Base-by-base conservation (phyloP, 2,113 vertebrate species). In the Serilophus lunatus region DNA sequence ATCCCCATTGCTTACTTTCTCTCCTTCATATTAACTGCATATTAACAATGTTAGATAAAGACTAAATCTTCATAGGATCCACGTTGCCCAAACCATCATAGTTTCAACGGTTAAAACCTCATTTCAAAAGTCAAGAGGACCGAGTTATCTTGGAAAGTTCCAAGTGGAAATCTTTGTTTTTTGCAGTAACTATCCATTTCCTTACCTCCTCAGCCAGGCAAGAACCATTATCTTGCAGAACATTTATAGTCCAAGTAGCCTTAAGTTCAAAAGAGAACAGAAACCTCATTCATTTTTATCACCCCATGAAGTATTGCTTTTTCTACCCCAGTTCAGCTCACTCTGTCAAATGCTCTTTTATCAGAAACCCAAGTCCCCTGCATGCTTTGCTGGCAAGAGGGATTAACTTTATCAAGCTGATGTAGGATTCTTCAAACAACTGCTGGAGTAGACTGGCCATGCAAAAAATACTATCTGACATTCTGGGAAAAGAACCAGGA, bases 221-320 rank as follows among this genome's bases (percentile, higher is more conserved):
- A 38, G 10, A 23, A 63, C 78, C 12, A 53, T 3, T 36, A 2
- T 49, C n/a, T 53, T 64, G 19, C 25, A 65, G 84, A 56, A 64
- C 1, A 0, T 33, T 71, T 64, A 42, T 22, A 47, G 13, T 49
- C 22, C 2, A 1, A 42, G 28, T 8, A 82, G 44, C 22, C 38
- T 64, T 56, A 57, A 70, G 9, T n/a, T 25, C 25, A 59, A 40
- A 23, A 45, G 23, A 45, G 24, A 85, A n/a, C 29, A 16, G 64
- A 90, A 23, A 90, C 13, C 10, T 40, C 17, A 16, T 63, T 70
- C 16, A 22, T 49, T 74, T 49, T 72, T 86, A 18, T 38, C 29
- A 74, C 9, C 6, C 33, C 19, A 13, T 8, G 36, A 16, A 17
- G 5, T n/a, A 53, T 40, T 44, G 14, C 2, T 63, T 78, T 78